A percentile compares a stretch with the other conserved stretches of the same genome.
phyloP scores from a whole-genome alignment of 2,797 vertebrate species.

The Aselliscus stoliczkanus region DNA sequence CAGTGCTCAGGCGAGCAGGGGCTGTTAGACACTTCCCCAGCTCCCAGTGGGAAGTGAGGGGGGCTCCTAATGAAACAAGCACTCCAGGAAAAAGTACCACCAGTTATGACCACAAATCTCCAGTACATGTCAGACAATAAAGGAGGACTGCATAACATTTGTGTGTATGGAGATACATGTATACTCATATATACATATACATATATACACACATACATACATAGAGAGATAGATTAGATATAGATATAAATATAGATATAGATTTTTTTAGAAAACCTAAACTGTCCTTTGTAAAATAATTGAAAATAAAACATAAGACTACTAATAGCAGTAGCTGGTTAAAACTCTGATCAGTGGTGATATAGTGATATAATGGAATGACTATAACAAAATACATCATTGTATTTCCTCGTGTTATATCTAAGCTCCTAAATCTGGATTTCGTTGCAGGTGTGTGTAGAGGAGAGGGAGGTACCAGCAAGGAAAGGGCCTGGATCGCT shows the following conservation, averaged over 20 bases:
- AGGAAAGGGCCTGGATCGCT: not conserved
- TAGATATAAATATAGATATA: too few species aligned
- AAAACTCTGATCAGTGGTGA: not conserved
- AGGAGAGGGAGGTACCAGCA: not conserved
- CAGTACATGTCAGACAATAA: not conserved
- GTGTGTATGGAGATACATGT: not conserved
- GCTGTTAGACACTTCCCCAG: not conserved
- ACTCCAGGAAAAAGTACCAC: not conserved
- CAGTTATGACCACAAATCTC: not conserved
- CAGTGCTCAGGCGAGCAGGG: not conserved
- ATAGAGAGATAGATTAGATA: too few species aligned
- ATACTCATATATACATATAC: not conserved
- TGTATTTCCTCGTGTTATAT: not conserved
- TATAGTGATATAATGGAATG: not conserved
- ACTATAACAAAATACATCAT: not conserved
- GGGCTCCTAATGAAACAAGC: not conserved
- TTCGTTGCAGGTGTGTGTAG: not conserved
- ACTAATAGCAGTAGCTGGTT: not conserved
- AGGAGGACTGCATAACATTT: not conserved
- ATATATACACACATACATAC: not conserved
- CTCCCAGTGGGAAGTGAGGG: not conserved
- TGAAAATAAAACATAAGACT: not conserved
- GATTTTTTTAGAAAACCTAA: not conserved
- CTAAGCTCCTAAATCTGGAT: not conserved
- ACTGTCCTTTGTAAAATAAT: not conserved